Evolutionary conservation across 2,113 vertebrate genomes (phyloP), one percentile per base, ranked within the genome.

Genomic region (Trematomus loennbergii): DNA sequence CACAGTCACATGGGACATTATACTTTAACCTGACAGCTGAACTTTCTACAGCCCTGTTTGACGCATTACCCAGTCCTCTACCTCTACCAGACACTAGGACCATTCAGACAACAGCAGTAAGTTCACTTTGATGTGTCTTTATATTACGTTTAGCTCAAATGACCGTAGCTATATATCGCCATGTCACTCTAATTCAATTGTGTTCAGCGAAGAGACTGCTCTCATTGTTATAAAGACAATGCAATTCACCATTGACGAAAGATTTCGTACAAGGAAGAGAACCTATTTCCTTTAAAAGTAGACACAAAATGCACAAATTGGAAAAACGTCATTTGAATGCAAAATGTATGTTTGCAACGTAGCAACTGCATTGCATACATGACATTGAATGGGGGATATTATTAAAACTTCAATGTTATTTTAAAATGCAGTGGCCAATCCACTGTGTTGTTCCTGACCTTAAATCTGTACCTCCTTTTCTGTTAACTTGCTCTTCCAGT

Each of bases 101-200:
- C 20, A 57, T 29, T 72, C 43, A 78, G 9, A 16, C 73, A 73
- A 49, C 67, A 85, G 36, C 55, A 94, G 92, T 94, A 89, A 92
- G 91, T 87, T 5, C 12, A 8, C 2, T 43, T 80, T 68, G 9
- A 40, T 40, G 36, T 40, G 8, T 1, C 36, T 0, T 46, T 9
- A 16, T 73, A 0, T 16, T 36, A 18, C 18, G 20, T 12, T 52
- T 33, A 0, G 8, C 17, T 22, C 2, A 61, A 52, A 5, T 64
- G 1, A 25, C 45, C 8, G 8, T 20, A 63, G 61, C 22, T n/a
- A 22, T 29, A 40, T 40, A 8, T 63, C 12, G 17, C 18, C 9
- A 22, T 48, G 45, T 52, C 8, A 18, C 13, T 29, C 0, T 12
- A 25, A 2, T 53, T 20, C 2, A 45, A 57, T 48, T 55, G n/a